Evolutionary conservation across 1,140 invertebrate species (phyloP).

Genomic region (Atopsyche davidsoni): DNA sequence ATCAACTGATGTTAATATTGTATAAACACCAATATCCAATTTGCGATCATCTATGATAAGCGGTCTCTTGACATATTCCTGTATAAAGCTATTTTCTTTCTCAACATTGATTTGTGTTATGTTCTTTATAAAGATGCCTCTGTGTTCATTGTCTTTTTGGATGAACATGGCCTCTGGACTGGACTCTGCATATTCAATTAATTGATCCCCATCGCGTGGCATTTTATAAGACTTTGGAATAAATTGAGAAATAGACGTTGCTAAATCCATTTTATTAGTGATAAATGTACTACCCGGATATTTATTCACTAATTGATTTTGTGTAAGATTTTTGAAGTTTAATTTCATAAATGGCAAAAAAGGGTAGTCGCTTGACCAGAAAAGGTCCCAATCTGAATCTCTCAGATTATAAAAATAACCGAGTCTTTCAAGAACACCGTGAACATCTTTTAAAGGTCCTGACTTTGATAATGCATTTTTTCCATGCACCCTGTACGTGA

Average conservation of each 20-base stretch:
- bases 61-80: constrained; percentile 82
- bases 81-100: constrained; percentile 77
- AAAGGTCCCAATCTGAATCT: constrained; percentile 69
- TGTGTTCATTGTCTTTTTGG: constrained; percentile 88
- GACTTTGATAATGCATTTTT: no score
- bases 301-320: constrained; percentile 85
- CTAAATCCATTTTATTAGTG: constrained; percentile 90
- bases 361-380: constrained; percentile 94
- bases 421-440: constrained; percentile 62
- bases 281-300: constrained; percentile 92
- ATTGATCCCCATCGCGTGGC: constrained; percentile 66
- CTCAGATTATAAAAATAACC: constrained; percentile 62
- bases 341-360: constrained; percentile 61
- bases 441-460: constrained; percentile 73
- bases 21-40: constrained; percentile 96
- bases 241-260: constrained; percentile 66
- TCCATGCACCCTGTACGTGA: no score
- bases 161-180: constrained; percentile 76
- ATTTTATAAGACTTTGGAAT: constrained; percentile 86
- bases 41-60: constrained; percentile 81
- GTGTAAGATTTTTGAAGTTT: constrained; percentile 53
- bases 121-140: constrained; percentile 76
- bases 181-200: constrained; percentile 62
- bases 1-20: constrained; percentile 84
- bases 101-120: constrained; percentile 66